phyloP scores from a whole-genome alignment of 2,113 vertebrate genomes.

The Odocoileus hemionus region DNA sequence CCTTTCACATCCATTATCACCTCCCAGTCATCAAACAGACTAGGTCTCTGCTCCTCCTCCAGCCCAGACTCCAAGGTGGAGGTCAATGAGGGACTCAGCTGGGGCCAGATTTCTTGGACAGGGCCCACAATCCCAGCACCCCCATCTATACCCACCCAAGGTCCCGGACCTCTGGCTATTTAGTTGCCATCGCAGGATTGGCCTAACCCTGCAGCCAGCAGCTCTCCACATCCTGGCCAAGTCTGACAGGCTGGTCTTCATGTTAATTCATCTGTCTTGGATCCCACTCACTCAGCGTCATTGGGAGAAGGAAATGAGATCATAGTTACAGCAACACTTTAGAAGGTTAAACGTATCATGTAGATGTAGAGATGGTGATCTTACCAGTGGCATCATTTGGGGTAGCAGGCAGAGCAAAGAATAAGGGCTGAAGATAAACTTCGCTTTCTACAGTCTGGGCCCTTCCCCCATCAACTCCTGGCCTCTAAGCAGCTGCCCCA shows the following conservation, averaged over 20 bases:
- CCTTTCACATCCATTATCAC: constrained; percentile 40
- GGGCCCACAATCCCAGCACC: background rate
- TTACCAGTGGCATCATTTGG: constrained; percentile 18
- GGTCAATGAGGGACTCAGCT: background rate
- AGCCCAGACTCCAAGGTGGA: background rate
- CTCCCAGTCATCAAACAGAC: constrained; percentile 11
- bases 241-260: background rate
- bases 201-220: background rate
- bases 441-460: background rate
- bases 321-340: constrained; percentile 36
- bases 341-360: constrained; percentile 50
- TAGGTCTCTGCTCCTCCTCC: background rate
- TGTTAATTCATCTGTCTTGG: constrained; percentile 45
- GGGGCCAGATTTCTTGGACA: background rate
- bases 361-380: background rate
- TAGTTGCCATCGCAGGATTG: background rate
- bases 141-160: background rate
- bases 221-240: background rate
- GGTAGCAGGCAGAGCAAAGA: background rate
- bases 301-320: constrained; percentile 59
- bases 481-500: background rate
- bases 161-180: background rate
- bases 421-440: background rate
- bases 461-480: background rate
- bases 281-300: constrained; percentile 1